phyloP scores from a whole-genome alignment of 37 sponge, comb jelly and placozoan genomes.

The Beroe forskalii region DNA sequence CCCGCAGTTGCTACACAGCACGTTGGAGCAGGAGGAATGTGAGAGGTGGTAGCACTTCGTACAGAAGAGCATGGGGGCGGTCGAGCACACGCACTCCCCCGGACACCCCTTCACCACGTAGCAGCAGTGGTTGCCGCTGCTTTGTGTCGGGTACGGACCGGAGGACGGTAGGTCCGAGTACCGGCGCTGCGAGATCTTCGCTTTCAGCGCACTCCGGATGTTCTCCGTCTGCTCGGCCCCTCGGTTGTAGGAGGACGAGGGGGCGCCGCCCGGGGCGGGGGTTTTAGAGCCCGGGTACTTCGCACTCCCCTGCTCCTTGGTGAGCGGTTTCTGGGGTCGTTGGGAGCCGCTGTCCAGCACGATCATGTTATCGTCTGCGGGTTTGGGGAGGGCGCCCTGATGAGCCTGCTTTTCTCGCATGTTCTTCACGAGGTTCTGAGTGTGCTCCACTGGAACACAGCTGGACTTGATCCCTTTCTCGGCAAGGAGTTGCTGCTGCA shows the following conservation, averaged over 20 bases:
- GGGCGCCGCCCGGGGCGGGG: neutral
- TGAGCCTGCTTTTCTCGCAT: conserved; percentile 27
- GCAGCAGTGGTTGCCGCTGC: conserved; percentile 55
- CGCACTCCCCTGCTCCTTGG: neutral
- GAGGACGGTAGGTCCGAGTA: conserved; percentile 33
- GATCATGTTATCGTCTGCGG: neutral
- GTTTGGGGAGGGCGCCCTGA: conserved; percentile 5
- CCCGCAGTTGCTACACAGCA: conserved; percentile 42
- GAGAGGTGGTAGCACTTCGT: conserved; percentile 57
- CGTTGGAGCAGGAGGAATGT: conserved; percentile 37
- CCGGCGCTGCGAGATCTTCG: conserved; percentile 26
- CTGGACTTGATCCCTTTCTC: conserved; percentile 41
- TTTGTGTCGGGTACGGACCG: neutral
- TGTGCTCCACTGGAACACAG: conserved; percentile 25
- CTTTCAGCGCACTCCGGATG: conserved; percentile 43
- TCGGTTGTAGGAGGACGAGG: too few relatives aligned
- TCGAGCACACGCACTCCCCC: conserved; percentile 56
- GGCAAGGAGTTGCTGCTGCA: conserved; percentile 40
- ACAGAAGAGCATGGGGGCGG: conserved; percentile 48
- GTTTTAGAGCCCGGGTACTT: neutral
- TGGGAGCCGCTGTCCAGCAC: conserved; percentile 34
- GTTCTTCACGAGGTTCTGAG: conserved; percentile 29
- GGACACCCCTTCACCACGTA: conserved; percentile 51
- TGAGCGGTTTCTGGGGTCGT: neutral
- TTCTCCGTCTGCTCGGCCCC: neutral